phyloP scores from a whole-genome alignment of 1,140 invertebrate genomes.

The Caerostris extrusa region DNA sequence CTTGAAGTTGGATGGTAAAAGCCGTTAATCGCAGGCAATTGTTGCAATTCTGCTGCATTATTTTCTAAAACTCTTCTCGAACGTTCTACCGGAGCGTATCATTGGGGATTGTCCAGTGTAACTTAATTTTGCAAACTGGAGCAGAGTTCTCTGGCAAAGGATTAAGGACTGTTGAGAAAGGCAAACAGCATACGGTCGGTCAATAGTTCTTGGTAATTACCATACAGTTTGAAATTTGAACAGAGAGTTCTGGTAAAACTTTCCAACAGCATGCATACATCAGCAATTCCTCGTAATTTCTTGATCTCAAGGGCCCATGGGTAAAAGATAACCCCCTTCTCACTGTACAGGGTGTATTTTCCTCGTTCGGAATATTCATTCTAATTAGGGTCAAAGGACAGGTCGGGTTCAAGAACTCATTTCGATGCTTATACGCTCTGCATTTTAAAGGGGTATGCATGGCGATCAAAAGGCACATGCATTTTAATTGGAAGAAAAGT shows the following conservation, averaged over 20 bases:
- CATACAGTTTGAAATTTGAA: constrained; percentile 27
- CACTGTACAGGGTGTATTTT: not conserved
- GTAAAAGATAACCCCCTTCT: not conserved
- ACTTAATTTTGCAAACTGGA: not conserved
- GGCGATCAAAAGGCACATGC: not conserved
- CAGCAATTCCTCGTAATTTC: constrained; percentile 32
- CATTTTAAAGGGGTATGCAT: not conserved
- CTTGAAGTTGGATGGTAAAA: not conserved
- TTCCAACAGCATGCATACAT: constrained; percentile 27
- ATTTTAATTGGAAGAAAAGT: constrained; percentile 1
- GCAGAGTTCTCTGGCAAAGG: not conserved
- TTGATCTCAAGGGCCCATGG: not conserved
- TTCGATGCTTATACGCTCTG: not conserved
- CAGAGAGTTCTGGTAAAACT: constrained; percentile 3
- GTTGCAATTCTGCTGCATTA: not conserved
- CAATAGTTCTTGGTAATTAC: constrained; percentile 41
- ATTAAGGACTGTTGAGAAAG: not conserved
- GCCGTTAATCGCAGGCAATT: not conserved
- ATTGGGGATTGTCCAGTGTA: constrained; percentile 22
- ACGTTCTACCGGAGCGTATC: not conserved
- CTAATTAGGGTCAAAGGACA: constrained; percentile 56
- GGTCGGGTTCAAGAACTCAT: constrained; percentile 61
- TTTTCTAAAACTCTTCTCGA: not conserved
- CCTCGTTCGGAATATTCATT: constrained; percentile 39
- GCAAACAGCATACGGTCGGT: constrained; percentile 31